phyloP scores from a whole-genome alignment of 2,888 invertebrate genomes.

The Hirtodrosophila histrioides region DNA sequence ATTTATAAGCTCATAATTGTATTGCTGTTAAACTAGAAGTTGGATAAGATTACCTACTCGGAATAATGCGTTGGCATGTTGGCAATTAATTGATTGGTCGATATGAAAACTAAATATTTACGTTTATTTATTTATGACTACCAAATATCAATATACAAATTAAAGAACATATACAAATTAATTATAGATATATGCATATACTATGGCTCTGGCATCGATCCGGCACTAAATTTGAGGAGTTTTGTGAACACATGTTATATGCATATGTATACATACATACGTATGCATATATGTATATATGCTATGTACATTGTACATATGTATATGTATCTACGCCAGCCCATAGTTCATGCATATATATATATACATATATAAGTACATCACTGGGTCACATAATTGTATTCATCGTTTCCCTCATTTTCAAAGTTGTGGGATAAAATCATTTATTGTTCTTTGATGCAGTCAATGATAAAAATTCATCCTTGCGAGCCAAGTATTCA shows the following conservation, averaged over 20 bases:
- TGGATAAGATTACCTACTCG: not conserved
- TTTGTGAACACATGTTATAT: conserved; percentile 62
- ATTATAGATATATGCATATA: conserved; percentile 60
- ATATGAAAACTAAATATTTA: conserved; percentile 51
- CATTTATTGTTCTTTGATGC: conserved; percentile 68
- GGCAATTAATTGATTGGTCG: conserved; percentile 4
- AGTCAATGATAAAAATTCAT: conserved; percentile 85
- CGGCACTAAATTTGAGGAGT: conserved; percentile 54
- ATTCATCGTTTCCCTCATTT: conserved; percentile 28
- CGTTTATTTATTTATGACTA: conserved; percentile 72
- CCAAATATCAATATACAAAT: conserved; percentile 78
- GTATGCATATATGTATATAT: conserved; percentile 39
- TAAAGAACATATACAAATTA: conserved; percentile 77
- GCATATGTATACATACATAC: too few relatives aligned
- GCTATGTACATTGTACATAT: conserved; percentile 34
- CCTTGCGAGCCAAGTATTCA: conserved; percentile 89
- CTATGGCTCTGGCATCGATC: conserved; percentile 63
- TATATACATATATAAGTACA: conserved; percentile 58
- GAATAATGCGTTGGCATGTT: not conserved
- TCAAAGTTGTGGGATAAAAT: conserved; percentile 46
- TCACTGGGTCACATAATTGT: conserved; percentile 64
- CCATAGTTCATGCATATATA: conserved; percentile 52
- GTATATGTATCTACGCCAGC: conserved; percentile 48
- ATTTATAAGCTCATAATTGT: not conserved
- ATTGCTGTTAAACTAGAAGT: not conserved